Conservation (phyloP, 2,888 invertebrate species). For the Brassicogethes aeneus region DNA sequence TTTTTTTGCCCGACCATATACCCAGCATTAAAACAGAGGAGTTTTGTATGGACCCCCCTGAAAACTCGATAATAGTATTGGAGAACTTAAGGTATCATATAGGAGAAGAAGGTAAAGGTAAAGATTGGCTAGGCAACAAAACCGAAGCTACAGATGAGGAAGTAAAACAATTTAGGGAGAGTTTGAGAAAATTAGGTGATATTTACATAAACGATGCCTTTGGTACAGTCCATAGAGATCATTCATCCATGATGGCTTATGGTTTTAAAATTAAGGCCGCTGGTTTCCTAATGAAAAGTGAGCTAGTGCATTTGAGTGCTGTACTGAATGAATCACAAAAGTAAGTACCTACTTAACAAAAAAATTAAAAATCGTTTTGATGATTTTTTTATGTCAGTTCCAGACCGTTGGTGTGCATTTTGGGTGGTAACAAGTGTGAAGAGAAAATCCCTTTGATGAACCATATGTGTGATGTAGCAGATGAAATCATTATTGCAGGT, state of each 20-base stretch:
- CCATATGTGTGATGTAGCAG: not conserved
- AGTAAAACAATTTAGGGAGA: not conserved
- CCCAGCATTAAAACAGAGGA: not conserved
- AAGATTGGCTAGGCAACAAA: not conserved
- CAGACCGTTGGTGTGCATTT: not conserved
- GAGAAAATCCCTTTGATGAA: constrained; percentile 1
- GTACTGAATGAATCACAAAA: not conserved
- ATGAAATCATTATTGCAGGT: not conserved
- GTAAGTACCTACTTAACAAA: too few species aligned
- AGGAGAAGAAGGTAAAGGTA: not conserved
- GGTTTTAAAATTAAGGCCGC: not conserved
- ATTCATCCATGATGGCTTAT: not conserved
- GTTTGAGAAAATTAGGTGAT: not conserved
- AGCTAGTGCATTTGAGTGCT: not conserved
- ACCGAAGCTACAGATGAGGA: not conserved
- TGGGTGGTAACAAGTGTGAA: not conserved
- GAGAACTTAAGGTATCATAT: not conserved
- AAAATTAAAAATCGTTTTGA: too few species aligned
- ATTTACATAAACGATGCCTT: constrained; percentile 1
- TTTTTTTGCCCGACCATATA: not conserved
- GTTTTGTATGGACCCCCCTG: not conserved
- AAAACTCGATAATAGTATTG: not conserved
- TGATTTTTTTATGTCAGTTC: too few species aligned
- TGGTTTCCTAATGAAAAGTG: not conserved
- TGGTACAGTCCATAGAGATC: not conserved